Conservation (phyloP, 2,797 vertebrate species). For the Heliangelus exortis region DNA sequence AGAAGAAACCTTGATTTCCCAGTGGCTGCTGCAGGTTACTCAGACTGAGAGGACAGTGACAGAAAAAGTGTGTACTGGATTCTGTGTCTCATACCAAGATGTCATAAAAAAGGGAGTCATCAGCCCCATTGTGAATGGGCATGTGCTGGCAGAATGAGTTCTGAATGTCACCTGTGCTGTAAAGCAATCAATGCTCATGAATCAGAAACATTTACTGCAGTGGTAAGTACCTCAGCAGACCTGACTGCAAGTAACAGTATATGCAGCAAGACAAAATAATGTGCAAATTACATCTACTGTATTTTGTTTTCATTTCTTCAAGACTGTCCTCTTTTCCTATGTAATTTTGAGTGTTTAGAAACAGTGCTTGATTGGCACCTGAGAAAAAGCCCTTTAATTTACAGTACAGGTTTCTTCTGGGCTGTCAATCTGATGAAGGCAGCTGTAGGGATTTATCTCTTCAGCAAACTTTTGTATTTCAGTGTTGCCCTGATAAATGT, state of each 20-base stretch:
- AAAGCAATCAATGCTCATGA: background rate
- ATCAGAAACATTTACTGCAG: background rate
- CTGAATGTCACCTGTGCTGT: background rate
- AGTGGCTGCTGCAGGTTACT: background rate
- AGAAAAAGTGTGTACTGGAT: background rate
- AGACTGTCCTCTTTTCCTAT: background rate
- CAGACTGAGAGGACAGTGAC: background rate
- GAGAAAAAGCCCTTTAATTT: background rate
- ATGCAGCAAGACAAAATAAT: background rate
- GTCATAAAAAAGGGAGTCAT: background rate
- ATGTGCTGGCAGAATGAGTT: background rate
- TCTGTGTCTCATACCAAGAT: background rate
- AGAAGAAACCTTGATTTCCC: background rate
- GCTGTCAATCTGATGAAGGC: background rate
- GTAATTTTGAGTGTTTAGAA: background rate
- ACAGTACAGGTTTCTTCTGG: background rate
- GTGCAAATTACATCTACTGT: background rate
- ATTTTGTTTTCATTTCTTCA: background rate
- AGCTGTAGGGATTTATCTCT: background rate
- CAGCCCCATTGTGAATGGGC: background rate
- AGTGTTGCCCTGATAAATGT: background rate
- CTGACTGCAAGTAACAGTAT: background rate
- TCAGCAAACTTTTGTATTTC: background rate
- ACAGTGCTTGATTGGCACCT: background rate
- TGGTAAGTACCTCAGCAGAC: background rate